Evolutionary conservation across 2,797 vertebrate species (phyloP), one percentile per base, ranked within the genome.

Genomic region (Picus viridis): DNA sequence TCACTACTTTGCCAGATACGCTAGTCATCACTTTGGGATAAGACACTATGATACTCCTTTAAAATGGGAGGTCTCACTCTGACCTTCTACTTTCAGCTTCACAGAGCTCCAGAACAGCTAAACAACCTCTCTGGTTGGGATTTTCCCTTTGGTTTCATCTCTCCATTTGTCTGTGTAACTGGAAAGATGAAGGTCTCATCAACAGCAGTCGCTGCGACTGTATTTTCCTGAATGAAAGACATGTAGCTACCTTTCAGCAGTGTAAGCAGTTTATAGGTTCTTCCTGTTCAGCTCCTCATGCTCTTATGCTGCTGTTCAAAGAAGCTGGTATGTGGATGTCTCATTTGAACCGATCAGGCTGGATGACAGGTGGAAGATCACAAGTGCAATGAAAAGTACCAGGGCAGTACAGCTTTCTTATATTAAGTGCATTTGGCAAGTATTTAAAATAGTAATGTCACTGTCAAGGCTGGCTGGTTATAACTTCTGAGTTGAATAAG

Each of bases 381-480:
- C 43, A 91, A 75, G 80, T n/a, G 90, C 94, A 94, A 83, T 63
- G 71, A 94, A 88, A 92, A 89, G 75, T 71, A 90, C 26, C 54
- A 79, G 49, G 30, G 72, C 74, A 93, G 71, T 58, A 87, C 84
- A 79, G 76, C 81, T 95, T 94, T 75, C 85, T 72, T 88, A 87
- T 94, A 96, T 81, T 77, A 96, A 96, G 84, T 73, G 86, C 59
- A 61, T 80, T 94, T 91, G 82, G 74, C 64, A 67, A 51, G 24
- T 73, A 85, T 97, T 91, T 63, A 68, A 92, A 94, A 88, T 6
- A 94, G 77, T 71, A 91, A 86, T 84, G 89, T 69, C 91, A 93
- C 85, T 94, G 90, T 95, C 90, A 83, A 96, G 90, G 90, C 68
- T 86, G 79, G 90, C 68, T 86, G 79, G 59, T 95, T 94, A 11